Evolutionary conservation across 2,113 vertebrate species (phyloP), one percentile per base, ranked within the genome.

Genomic region (Rhinoptilus africanus): DNA sequence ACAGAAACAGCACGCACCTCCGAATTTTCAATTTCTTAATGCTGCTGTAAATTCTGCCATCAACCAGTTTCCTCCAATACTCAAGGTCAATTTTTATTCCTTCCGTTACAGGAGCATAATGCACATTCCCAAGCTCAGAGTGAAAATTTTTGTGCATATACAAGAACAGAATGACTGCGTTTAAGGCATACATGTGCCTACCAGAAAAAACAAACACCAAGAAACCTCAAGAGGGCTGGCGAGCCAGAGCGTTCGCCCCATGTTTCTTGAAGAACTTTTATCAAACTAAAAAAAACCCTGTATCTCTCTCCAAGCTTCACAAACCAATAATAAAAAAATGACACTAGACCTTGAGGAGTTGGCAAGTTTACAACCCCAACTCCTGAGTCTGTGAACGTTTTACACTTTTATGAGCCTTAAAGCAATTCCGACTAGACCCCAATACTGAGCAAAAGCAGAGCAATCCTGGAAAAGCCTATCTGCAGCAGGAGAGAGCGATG

Each of bases 91-190:
- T 22, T 92, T 85, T 80, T 27, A 72, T 39, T 88, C 80, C 64
- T 68, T 77, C 64, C 4, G 8, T 21, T n/a, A 79, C 34, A 18
- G 0, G 0, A 75, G 2, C 1, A 1, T 18, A 83, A 79, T 6
- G 18, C 53, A 75, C 85, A 87, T 74, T 41, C 63, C 39, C n/a
- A 66, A 66, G 67, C 72, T 76, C 35, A 16, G 9, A 79, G 39
- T 15, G 53, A 50, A 76, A 74, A 63, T 27, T 18, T 63, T 23
- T 80, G 43, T 48, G 43, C 20, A 6, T 59, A 14, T 26, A 50
- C 17, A 66, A 81, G 26, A 57, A 41, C 8, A 63, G 37, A 66
- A 78, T 9, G 14, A 53, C 47, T 71, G 34, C 13, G 14, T 64
- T 77, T 54, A 57, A 85, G 5, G 10, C 8, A 19, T 5, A 30